Evolutionary conservation across 2,113 vertebrate genomes (phyloP).

Genomic region (Bombycilla garrulus): DNA sequence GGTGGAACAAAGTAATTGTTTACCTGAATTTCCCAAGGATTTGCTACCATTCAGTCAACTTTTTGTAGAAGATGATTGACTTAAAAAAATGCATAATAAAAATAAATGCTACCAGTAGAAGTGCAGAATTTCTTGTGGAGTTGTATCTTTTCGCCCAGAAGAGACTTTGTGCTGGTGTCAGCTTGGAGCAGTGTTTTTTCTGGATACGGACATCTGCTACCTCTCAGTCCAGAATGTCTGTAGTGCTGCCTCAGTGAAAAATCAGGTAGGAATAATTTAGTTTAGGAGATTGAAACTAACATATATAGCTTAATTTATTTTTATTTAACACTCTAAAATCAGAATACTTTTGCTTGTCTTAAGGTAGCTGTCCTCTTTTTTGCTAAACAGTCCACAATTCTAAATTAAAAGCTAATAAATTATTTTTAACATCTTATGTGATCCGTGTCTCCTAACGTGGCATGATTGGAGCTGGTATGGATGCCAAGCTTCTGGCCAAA

Average conservation of each 20-base stretch:
- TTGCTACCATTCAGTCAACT: background rate
- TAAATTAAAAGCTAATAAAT: background rate
- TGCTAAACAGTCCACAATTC: background rate
- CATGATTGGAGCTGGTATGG: background rate
- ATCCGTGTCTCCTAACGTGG: rapidly evolving
- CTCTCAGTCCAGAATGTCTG: background rate
- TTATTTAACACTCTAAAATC: background rate
- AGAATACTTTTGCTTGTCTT: background rate
- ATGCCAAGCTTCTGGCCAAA: background rate
- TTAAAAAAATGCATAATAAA: background rate
- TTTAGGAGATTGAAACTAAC: background rate
- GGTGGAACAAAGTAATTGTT: background rate
- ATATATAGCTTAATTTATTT: background rate
- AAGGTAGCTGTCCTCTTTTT: background rate
- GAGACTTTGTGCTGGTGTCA: background rate
- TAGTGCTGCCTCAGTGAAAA: background rate
- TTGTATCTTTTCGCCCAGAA: background rate
- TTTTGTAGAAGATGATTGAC: background rate
- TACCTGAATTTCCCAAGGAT: background rate
- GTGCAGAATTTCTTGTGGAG: background rate
- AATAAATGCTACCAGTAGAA: background rate
- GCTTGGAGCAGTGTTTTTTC: background rate
- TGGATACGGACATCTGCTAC: rapidly evolving
- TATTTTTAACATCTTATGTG: background rate
- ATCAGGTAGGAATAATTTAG: background rate